Percentiles rank a stretch among this genome's conserved stretches.
Evolutionary conservation across 2,888 invertebrate species (phyloP).

Genomic region (Choristoneura rosaceana): DNA sequence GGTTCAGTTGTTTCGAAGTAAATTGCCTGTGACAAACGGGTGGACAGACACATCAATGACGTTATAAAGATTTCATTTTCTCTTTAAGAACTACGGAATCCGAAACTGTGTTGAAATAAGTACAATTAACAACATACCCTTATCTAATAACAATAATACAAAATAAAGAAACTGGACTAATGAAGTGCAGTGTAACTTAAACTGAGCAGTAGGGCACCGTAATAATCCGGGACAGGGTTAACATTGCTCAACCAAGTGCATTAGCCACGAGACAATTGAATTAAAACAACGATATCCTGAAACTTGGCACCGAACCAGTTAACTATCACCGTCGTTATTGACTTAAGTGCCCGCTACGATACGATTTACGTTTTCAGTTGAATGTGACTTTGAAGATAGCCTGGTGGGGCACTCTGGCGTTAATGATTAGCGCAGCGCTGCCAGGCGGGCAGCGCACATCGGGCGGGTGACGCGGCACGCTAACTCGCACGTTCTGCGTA

Average conservation of each 20-base stretch:
- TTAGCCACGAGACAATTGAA: slow-evolving; percentile 71
- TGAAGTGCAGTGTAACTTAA: slow-evolving; percentile 35
- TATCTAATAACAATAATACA: slow-evolving; percentile 11
- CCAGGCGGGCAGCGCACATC: slow-evolving; percentile 28
- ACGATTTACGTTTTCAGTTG: slow-evolving; percentile 73
- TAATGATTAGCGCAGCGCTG: slow-evolving; percentile 37
- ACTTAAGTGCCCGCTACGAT: slow-evolving; percentile 57
- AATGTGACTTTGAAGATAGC: slow-evolving; percentile 72
- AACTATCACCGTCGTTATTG: slow-evolving; percentile 65
- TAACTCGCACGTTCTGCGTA: slow-evolving; percentile 32
- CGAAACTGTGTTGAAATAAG: too few species aligned
- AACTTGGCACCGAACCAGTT: slow-evolving; percentile 79
- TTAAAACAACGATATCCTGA: slow-evolving; percentile 73
- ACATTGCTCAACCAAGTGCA: slow-evolving; percentile 63
- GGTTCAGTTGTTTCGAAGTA: too few species aligned
- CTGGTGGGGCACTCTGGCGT: slow-evolving; percentile 42
- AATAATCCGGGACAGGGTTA: slow-evolving; percentile 58
- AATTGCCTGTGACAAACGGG: too few species aligned
- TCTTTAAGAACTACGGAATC: too few species aligned
- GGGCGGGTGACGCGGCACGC: slow-evolving; percentile 44
- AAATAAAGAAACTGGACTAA: slow-evolving; percentile 11
- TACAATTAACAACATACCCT: slow-evolving; percentile 2
- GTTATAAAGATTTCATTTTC: too few species aligned
- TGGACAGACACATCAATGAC: too few species aligned
- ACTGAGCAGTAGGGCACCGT: slow-evolving; percentile 46